A percentile compares a stretch with the other conserved stretches of the same genome.
Evolutionary conservation across 2,113 vertebrate genomes (phyloP).

Genomic region (Laterallus jamaicensis): DNA sequence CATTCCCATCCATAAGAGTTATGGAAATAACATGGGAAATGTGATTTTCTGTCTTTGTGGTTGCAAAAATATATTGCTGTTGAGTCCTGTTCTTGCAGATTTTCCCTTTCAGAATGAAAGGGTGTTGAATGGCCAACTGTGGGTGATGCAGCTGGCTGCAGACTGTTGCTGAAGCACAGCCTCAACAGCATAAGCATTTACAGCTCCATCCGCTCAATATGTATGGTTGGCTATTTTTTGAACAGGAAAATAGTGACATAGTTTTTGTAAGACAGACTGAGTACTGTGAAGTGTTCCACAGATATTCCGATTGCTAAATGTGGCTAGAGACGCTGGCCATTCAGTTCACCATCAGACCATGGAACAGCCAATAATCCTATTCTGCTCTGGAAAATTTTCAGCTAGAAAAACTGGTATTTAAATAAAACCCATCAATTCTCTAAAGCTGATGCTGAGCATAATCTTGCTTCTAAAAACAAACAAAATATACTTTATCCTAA

Average conservation of each 20-base stretch:
- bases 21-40: background rate
- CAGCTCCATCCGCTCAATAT: background rate
- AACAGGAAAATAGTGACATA: background rate
- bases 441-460: background rate
- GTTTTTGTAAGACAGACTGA: background rate
- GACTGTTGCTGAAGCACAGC: background rate
- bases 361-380: background rate
- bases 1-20: background rate
- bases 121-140: background rate
- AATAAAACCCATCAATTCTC: background rate
- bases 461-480: background rate
- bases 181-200: background rate
- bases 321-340: background rate
- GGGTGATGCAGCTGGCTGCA: background rate
- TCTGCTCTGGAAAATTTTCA: background rate
- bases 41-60: background rate
- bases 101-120: background rate
- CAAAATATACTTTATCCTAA: background rate
- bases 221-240: background rate
- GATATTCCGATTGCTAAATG: background rate
- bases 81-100: background rate
- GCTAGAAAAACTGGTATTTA: background rate
- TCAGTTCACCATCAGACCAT: background rate
- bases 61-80: background rate
- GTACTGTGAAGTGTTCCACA: background rate